Percentiles rank a stretch among this genome's conserved stretches.
phyloP scores from a whole-genome alignment of 2,888 invertebrate genomes.

The Protonemura montana region DNA sequence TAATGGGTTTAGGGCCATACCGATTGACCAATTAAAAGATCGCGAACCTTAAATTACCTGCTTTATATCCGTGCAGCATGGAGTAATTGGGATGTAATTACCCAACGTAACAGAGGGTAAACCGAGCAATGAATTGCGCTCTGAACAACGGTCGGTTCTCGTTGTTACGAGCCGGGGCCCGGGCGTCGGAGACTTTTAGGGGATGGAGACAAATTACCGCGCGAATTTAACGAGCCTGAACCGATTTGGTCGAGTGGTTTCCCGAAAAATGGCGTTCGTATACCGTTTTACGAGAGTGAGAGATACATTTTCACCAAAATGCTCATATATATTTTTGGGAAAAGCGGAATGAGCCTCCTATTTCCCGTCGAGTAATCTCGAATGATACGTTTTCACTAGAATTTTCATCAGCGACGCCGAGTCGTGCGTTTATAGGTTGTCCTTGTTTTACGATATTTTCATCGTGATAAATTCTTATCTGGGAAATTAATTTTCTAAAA shows the following conservation, averaged over 20 bases:
- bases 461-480: background rate
- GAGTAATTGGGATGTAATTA: background rate
- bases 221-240: background rate
- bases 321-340: background rate
- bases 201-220: background rate
- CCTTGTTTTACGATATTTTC: background rate
- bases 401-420: too few species aligned
- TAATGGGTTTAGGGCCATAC: background rate
- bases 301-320: background rate
- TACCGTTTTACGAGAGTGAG: background rate
- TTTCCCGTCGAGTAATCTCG: too few species aligned
- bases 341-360: background rate
- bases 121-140: background rate
- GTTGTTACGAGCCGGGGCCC: background rate
- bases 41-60: conserved; percentile 12
- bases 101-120: background rate
- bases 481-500: background rate
- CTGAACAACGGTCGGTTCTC: background rate
- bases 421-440: too few species aligned
- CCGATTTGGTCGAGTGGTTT: background rate
- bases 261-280: background rate
- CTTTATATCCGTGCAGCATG: background rate
- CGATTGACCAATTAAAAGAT: conserved; percentile 12
- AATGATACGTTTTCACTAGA: too few species aligned
- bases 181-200: background rate